phyloP scores from a whole-genome alignment of 1,140 invertebrate genomes.

The Trialeurodes vaporariorum region DNA sequence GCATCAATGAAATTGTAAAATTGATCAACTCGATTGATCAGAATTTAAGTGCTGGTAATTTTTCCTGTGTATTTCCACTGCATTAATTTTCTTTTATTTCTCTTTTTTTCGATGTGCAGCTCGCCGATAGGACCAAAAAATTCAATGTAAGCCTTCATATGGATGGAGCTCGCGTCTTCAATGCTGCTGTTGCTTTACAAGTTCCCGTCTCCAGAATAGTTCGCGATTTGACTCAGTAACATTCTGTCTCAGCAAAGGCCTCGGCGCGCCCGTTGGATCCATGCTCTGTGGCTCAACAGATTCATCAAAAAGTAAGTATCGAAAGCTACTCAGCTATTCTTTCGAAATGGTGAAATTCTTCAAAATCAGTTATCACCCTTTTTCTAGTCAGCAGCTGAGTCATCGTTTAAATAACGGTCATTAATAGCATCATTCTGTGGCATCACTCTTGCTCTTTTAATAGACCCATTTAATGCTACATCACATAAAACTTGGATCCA shows the following conservation, averaged over 20 bases:
- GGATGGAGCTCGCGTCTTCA: slow-evolving; percentile 89
- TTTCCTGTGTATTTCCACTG: too few species aligned
- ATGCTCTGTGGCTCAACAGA: slow-evolving; percentile 61
- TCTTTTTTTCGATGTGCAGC: slow-evolving; percentile 28
- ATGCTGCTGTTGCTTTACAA: slow-evolving; percentile 57
- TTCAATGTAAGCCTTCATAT: slow-evolving; percentile 64
- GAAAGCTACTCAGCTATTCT: neutral
- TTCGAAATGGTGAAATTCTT: neutral
- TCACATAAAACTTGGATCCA: too few species aligned
- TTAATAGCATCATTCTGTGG: too few species aligned
- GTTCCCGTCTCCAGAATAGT: slow-evolving; percentile 50
- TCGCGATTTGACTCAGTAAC: slow-evolving; percentile 60
- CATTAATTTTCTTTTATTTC: too few species aligned
- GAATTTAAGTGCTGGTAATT: too few species aligned
- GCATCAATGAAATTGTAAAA: too few species aligned
- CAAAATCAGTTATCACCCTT: too few species aligned
- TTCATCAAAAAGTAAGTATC: slow-evolving; percentile 62
- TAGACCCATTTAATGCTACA: too few species aligned
- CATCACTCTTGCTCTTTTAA: too few species aligned
- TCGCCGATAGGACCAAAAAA: slow-evolving; percentile 28
- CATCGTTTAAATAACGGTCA: too few species aligned
- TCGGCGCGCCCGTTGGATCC: slow-evolving; percentile 81
- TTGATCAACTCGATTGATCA: too few species aligned
- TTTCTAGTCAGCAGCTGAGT: too few species aligned
- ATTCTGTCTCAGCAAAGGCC: slow-evolving; percentile 75